A percentile compares a stretch with the other conserved stretches of the same genome.
These are phyloP conservation scores for Spermophilus dauricus DNA, from an alignment of 2,113 vertebrate species.

Conservation along the genomic window DNA sequence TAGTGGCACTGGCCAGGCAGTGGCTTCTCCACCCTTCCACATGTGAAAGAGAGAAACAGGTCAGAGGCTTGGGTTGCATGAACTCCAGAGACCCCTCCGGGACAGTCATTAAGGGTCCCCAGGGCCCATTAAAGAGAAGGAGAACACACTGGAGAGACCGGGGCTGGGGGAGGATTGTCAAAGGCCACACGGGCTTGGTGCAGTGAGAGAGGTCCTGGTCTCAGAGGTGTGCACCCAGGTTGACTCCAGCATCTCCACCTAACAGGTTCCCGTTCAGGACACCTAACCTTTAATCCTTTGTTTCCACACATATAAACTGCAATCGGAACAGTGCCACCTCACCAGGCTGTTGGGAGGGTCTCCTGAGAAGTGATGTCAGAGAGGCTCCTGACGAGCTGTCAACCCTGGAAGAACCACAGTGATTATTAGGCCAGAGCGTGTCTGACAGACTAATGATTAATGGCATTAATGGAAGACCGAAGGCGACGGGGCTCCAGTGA, in stretches of 20 bases:
- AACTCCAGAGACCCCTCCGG: background rate
- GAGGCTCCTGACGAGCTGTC: background rate
- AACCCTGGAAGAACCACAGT: background rate
- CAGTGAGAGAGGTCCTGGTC: background rate
- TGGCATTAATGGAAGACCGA: background rate
- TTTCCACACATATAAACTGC: background rate
- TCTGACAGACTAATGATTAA: background rate
- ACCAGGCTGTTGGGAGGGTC: background rate
- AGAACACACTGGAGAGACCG: background rate
- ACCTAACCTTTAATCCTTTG: background rate
- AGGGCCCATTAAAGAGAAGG: fast-evolving
- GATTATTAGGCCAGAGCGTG: background rate
- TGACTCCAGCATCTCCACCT: background rate
- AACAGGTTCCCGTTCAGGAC: background rate
- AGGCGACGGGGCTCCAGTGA: background rate
- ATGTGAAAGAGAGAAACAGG: background rate
- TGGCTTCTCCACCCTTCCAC: background rate
- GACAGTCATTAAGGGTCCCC: background rate
- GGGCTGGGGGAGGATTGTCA: background rate
- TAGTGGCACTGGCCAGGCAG: fast-evolving
- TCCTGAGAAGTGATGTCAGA: background rate
- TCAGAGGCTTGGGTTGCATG: background rate
- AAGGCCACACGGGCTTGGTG: too few species aligned
- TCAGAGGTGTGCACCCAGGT: fast-evolving
- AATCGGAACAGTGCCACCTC: background rate